A percentile compares a stretch with the other conserved stretches of the same genome.
These are phyloP conservation scores for Busarellus nigricollis DNA, from an alignment of 2,797 vertebrate genomes.

Conservation along the genomic window DNA sequence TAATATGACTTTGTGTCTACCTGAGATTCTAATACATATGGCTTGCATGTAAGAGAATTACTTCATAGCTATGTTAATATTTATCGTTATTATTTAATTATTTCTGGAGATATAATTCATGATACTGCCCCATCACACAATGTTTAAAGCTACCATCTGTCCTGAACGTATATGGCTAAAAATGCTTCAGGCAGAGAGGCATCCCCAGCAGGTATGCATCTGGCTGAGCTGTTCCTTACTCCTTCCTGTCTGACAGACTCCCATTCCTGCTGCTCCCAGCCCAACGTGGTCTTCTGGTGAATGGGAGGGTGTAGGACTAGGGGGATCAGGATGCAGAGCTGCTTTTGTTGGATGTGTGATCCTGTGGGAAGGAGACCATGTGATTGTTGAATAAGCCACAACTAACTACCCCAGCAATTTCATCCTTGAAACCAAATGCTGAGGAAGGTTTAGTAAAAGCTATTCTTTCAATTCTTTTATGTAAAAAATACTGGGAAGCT, in stretches of 20 bases:
- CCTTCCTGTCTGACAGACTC: neutral
- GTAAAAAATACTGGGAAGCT: neutral
- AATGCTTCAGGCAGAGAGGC: neutral
- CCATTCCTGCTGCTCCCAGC: neutral
- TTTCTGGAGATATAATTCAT: neutral
- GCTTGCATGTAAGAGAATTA: neutral
- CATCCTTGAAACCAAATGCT: neutral
- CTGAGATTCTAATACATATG: neutral
- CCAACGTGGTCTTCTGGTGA: neutral
- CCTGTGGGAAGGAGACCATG: neutral
- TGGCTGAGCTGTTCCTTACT: neutral
- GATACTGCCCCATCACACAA: neutral
- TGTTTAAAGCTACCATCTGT: neutral
- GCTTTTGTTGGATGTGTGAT: neutral
- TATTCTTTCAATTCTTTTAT: neutral
- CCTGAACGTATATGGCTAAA: neutral
- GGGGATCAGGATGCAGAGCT: neutral
- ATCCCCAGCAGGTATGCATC: neutral
- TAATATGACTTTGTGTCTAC: neutral
- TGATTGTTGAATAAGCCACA: neutral
- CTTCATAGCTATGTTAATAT: neutral
- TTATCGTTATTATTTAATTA: neutral
- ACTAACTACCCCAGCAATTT: neutral
- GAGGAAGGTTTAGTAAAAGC: neutral
- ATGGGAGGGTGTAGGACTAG: neutral